phyloP scores from a whole-genome alignment of 64 coral and sea anemone genomes.

The Pocillopora verrucosa region DNA sequence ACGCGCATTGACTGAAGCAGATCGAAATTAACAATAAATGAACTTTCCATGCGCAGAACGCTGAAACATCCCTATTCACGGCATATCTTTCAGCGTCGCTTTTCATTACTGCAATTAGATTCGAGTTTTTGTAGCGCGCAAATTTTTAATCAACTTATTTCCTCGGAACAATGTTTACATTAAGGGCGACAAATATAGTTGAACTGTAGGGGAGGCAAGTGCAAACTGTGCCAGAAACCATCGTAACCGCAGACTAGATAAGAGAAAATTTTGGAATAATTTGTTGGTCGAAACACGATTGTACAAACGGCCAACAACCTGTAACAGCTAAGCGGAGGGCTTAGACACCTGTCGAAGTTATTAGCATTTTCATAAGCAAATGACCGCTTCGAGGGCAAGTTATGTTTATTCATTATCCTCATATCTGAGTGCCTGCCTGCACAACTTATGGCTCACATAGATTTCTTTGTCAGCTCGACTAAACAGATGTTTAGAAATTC shows the following conservation, averaged over 20 bases:
- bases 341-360: constrained; percentile 3
- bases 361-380: constrained; percentile 40
- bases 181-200: not conserved
- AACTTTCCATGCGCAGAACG: not conserved
- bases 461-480: not conserved
- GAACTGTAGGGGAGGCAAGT: not conserved
- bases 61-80: not conserved
- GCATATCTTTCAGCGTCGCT: not conserved
- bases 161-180: not conserved
- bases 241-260: not conserved
- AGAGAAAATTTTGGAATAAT: not conserved
- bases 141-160: not conserved
- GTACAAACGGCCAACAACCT: not conserved
- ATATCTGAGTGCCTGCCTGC: not conserved
- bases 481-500: constrained; percentile 4
- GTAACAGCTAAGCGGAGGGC: not conserved
- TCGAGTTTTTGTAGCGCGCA: not conserved
- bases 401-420: constrained; percentile 16
- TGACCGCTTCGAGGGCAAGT: not conserved
- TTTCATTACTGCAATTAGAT: not conserved
- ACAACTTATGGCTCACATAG: constrained; percentile 6
- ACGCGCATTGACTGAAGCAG: not conserved
- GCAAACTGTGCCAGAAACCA: not conserved
- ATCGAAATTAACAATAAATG: not conserved
- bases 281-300: not conserved